Percentiles rank a stretch among this genome's conserved stretches.
These are phyloP conservation scores for Timandra comae DNA, from an alignment of 2,888 invertebrate species.

Conservation along the genomic window DNA sequence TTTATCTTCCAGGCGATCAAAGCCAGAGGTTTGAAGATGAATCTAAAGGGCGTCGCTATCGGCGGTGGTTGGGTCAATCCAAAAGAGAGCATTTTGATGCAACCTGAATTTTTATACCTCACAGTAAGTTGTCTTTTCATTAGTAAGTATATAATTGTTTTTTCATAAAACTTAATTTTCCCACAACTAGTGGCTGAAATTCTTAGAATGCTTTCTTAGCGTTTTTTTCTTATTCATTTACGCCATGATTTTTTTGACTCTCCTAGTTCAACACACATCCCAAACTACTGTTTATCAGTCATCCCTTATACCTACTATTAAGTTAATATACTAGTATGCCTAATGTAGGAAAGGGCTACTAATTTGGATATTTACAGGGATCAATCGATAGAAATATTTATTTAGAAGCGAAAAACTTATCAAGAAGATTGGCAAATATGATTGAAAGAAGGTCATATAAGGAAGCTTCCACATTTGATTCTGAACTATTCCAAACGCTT, in stretches of 20 bases:
- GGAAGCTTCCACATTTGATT: conserved; percentile 34
- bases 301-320: too few species aligned
- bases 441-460: conserved; percentile 40
- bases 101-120: conserved; percentile 49
- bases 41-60: conserved; percentile 63
- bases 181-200: too few species aligned
- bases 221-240: too few species aligned
- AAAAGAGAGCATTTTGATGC: conserved; percentile 49
- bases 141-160: too few species aligned
- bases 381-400: conserved; percentile 48
- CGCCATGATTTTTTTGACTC: too few species aligned
- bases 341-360: too few species aligned
- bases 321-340: too few species aligned
- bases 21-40: conserved; percentile 56
- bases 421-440: conserved; percentile 34
- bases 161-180: too few species aligned
- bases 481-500: conserved; percentile 34
- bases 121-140: conserved; percentile 51
- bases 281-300: too few species aligned
- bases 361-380: conserved; percentile 37
- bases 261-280: too few species aligned
- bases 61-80: conserved; percentile 68
- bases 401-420: conserved; percentile 30
- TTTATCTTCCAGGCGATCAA: conserved; percentile 48
- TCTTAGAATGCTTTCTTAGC: too few species aligned